These are phyloP conservation scores for Cheilosia soror DNA, from an alignment of 2,888 invertebrate genomes.

Conservation along the genomic window DNA sequence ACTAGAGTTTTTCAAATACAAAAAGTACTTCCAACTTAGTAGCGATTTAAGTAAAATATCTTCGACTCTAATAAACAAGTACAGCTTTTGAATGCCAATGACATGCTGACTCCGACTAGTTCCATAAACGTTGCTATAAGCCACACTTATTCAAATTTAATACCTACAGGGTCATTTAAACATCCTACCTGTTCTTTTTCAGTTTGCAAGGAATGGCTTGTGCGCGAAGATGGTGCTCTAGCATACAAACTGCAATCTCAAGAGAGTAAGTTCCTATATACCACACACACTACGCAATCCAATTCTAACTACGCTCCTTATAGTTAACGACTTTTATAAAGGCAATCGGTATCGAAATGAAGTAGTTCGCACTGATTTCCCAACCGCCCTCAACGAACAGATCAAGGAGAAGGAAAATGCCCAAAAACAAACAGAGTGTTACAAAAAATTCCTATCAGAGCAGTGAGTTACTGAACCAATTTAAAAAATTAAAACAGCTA, in stretches of 20 bases:
- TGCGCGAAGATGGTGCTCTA: constrained; percentile 92
- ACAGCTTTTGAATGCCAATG: no score
- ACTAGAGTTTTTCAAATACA: no score
- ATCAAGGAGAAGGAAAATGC: constrained; percentile 88
- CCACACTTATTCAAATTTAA: no score
- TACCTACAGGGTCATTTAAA: no score
- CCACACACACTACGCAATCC: background rate
- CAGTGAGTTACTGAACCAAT: constrained; percentile 85
- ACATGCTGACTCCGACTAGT: no score
- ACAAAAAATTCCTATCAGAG: constrained; percentile 84
- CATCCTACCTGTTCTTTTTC: constrained; percentile 74
- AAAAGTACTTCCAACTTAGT: no score
- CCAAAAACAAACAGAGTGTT: constrained; percentile 86
- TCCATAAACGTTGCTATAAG: no score
- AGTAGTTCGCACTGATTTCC: constrained; percentile 91
- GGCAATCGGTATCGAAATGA: constrained; percentile 91
- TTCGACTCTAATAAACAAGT: no score
- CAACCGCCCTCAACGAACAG: constrained; percentile 90
- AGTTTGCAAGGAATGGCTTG: constrained; percentile 93
- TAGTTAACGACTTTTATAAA: constrained; percentile 90
- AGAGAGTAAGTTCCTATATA: constrained; percentile 87
- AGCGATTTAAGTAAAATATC: no score
- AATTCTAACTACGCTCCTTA: constrained; percentile 54
- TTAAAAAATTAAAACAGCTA: constrained; percentile 12
- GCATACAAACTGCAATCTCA: constrained; percentile 92